These are phyloP conservation scores for Polydrusus tereticollis DNA, from an alignment of 2,888 invertebrate genomes.

Conservation along the genomic window DNA sequence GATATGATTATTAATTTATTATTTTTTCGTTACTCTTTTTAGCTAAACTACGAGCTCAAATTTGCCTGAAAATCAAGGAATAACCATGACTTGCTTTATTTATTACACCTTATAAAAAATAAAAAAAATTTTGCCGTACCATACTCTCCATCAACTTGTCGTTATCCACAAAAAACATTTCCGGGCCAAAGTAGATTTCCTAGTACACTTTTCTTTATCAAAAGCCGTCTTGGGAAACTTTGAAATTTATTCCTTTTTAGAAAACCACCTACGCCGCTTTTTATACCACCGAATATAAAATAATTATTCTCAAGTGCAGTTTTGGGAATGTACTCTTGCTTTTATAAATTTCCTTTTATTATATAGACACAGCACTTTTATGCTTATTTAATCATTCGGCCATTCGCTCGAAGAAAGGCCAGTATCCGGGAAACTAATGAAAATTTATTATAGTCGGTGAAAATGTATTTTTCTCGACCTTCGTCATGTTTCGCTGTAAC, in stretches of 20 bases:
- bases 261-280: background rate
- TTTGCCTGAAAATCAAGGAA: too few relatives aligned
- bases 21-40: too few relatives aligned
- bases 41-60: too few relatives aligned
- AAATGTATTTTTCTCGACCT: background rate
- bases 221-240: too few relatives aligned
- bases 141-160: too few relatives aligned
- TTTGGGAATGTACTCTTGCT: background rate
- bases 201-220: background rate
- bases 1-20: too few relatives aligned
- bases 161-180: too few relatives aligned
- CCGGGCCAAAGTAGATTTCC: background rate
- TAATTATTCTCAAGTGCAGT: background rate
- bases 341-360: background rate
- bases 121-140: background rate
- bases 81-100: background rate
- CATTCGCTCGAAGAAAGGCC: background rate
- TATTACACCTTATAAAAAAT: background rate
- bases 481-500: background rate
- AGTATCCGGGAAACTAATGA: background rate
- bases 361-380: background rate
- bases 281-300: background rate
- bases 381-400: background rate
- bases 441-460: background rate
- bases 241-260: too few relatives aligned